Evolutionary conservation across 2,797 vertebrate species (phyloP), one percentile per base, ranked within the genome.

Genomic region (Anabas testudineus): DNA sequence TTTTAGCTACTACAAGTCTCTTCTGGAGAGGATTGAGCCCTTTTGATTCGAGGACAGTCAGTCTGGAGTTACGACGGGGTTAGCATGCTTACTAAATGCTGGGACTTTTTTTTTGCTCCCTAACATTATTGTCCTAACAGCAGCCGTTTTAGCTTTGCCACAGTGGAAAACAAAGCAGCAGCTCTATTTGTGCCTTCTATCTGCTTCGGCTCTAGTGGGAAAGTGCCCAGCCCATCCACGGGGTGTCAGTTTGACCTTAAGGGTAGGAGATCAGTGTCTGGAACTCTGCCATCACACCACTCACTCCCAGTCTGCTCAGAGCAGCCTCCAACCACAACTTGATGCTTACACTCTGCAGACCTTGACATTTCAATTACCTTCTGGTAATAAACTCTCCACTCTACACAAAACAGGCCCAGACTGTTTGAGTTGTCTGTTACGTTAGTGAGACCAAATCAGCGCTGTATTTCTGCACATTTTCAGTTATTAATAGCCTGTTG

Each of bases 241-340:
- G 53, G 67, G 81, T 77, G 86, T 89, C 85, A 80, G 72, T 74
- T 83, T 85, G 88, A 89, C 87, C 84, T 76, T 75, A 53, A 56
- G 78, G 71, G 72, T 74, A 61, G 67, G 67, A 82, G 81, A 86
- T 81, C 5, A 3, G 53, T 72, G 71, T 71, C 74, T 88, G 84
- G 88, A 82, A 64, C 76, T 26, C 32, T 0, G 82, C 83, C 86
- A 84, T 82, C 60, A 8, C 70, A 56, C 65, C 71, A 64, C 76
- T 88, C 78, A 78, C 84, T 83, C 80, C 80, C 78, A 60, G 62
- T 71, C 71, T 63, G 68, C 58, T 65, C 46, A 56, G 61, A 59
- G 57, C 51, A 62, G 65, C 69, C 45, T 77, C 62, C 61, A 74
- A 68, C 70, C 70, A 82, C 71, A 67, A 10, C 58, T 69, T 45